Base-by-base conservation (phyloP, 2,888 invertebrate species). In the Apodemia hepburni region DNA sequence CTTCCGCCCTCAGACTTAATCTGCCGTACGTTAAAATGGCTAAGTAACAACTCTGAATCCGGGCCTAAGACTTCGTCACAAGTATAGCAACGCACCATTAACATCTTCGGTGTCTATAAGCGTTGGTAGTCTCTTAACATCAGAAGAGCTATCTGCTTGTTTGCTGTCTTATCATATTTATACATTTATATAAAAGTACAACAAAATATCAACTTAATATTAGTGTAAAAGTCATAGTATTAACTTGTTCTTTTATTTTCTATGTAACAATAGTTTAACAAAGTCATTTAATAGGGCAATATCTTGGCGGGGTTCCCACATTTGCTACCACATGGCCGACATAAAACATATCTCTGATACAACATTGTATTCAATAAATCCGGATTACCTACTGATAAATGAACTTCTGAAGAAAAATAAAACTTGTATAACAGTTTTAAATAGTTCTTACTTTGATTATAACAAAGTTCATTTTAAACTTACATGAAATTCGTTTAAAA, bases 241-340 rank as follows among this genome's bases (percentile, higher is more conserved):
- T 54, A 54, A 27, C 6, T 11, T 54, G 27, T 27, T 22, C 12
- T 27, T 27, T 29, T 57, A 57, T 57, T 57, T 57, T 57, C n/a
- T 12, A 29, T 58, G 58, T 75, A 82, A 87, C 85, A 88, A 87
- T 87, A 81, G 80, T 83, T 82, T 86, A 87, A 87, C 85, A 79
- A 81, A 82, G 77, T 84, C 82, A 85, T 89, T 74, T 86, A 85
- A 83, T 85, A 79, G 84, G 81, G 84, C 86, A 85, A 79, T 79
- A 77, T 86, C 85, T 90, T 89, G 90, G 90, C 89, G 84, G 83
- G 82, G 86, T 88, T 90, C 90, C 90, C 90, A 90, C 88, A 89
- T 87, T 87, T 80, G 82, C 84, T 80, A 84, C 82, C 87, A 90
- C 87, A 85, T 91, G 89, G 83, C 80, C 81, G 80, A 79, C 80